Evolutionary conservation across 2,113 vertebrate genomes (phyloP), one percentile per base, ranked within the genome.

Genomic region (Cranoglanis bouderius): DNA sequence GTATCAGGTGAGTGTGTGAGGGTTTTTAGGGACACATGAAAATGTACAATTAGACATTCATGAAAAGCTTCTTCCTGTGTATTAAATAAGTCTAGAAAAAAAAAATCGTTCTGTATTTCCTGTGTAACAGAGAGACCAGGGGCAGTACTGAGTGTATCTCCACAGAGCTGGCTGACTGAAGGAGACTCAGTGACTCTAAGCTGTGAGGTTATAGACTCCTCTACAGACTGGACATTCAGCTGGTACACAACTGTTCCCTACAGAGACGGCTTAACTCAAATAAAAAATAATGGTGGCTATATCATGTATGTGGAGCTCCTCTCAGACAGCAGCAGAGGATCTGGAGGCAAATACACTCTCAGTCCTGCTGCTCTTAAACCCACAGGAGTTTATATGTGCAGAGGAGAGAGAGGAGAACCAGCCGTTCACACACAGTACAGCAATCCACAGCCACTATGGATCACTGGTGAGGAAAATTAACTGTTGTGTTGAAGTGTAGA

Each of bases 291-390:
- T 9, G 0, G 7, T 72, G 70, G 14, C 6, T 19, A 7, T 21
- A 72, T 7, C 70, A 38, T 40, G 70, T 8, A 72, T 40, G 35
- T 21, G 32, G 70, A 72, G 32, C 67, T 72, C 32, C 32, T 72
- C 67, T 72, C 67, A 72, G 67, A 72, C 67, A 72, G 67, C 67
- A 72, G 67, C 32, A 72, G 67, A 72, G 67, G 67, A 72, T 72
- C 67, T 72, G 32, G 32, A 72, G 67, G 67, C 32, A 7, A 5
- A 0, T 72, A 72, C 67, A 72, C 32, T 72, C 67, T 72, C 67
- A 38, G 32, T 72, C 67, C 67, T 72, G 67, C 32, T 72, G 67
- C 14, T 72, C 67, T 38, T 38, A 7, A 38, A 0, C 67, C 38
- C 67, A 72, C 67, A 72, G 67, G 67, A 72, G 32, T 38, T 72